Evolutionary conservation across 2,797 vertebrate genomes (phyloP), one percentile per base, ranked within the genome.

Genomic region (Thripadectes ignobilis): DNA sequence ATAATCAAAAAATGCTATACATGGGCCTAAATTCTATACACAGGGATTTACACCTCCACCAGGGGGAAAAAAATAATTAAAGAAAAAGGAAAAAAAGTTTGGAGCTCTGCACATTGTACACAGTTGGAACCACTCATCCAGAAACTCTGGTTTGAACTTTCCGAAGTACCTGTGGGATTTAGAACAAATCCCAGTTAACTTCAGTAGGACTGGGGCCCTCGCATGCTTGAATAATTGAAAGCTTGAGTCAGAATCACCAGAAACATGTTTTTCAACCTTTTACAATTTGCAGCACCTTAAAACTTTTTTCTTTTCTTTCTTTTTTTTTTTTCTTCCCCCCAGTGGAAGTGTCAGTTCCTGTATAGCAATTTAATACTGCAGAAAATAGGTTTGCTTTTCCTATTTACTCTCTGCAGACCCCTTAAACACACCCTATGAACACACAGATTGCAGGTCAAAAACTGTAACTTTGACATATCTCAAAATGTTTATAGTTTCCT

Each of bases 111-210:
- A 63, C n/a, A n/a, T 66, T 87, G 48, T 89, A 80, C 57, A 21
- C 65, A 71, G 59, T 95, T 94, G 92, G 65, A 93, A 89, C 65
- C 57, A 74, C 71, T 95, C 84, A 74, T 93, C 72, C 72, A 85
- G 82, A 89, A 95, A 94, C 85, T 65, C 61, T 46, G 30, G 36
- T 85, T 89, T 94, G 94, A 96, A 93, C 96, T 93, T 96, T 91
- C 81, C 0, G 0, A 85, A 92, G 87, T 85, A 89, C 92, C 95
- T 89, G 10, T 85, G 91, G 93, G 93, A 96, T 94, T 95, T 81
- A 85, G 78, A 93, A 72, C 78, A 94, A 95, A 93, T 94, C 95
- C 75, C 27, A 1, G 46, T 81, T 94, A 94, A 93, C 89, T 76
- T 89, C 65, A 67, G 79, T 83, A 85, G 68, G 89, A 63, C 68